Conservation (phyloP, 2,797 vertebrate species). For the Intellagama lesueurii region DNA sequence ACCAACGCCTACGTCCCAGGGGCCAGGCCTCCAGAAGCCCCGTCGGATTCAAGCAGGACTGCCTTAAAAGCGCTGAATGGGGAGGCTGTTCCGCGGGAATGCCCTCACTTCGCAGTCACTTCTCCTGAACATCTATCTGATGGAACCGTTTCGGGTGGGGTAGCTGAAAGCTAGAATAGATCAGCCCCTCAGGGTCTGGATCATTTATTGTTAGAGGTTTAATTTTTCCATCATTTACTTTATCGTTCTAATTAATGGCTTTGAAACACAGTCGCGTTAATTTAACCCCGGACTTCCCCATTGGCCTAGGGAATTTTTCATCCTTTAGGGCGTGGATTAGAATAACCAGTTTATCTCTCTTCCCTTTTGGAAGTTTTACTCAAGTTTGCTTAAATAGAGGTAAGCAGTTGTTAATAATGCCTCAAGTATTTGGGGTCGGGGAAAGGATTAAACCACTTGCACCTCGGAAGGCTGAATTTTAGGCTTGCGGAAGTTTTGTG, state of each 20-base stretch:
- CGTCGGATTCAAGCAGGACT: slow-evolving; percentile 75
- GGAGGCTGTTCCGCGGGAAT: slow-evolving; percentile 56
- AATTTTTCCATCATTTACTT: slow-evolving; percentile 70
- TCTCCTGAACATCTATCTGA: slow-evolving; percentile 72
- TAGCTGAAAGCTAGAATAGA: slow-evolving; percentile 72
- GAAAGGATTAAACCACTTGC: too few species aligned
- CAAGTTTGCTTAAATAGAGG: neutral
- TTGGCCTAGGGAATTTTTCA: slow-evolving; percentile 18
- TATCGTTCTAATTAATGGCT: slow-evolving; percentile 71
- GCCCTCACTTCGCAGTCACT: slow-evolving; percentile 70
- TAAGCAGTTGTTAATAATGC: too few species aligned
- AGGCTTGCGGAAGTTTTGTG: slow-evolving; percentile 1
- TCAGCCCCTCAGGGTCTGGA: slow-evolving; percentile 57
- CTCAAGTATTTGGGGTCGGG: too few species aligned
- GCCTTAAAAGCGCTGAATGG: slow-evolving; percentile 61
- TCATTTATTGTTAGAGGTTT: slow-evolving; percentile 70
- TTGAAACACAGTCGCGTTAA: slow-evolving; percentile 34
- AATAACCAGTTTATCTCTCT: neutral
- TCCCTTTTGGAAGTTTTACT: neutral
- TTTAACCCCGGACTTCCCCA: slow-evolving; percentile 41
- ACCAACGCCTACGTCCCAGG: slow-evolving; percentile 42
- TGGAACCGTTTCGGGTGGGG: slow-evolving; percentile 45
- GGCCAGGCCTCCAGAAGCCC: slow-evolving; percentile 55
- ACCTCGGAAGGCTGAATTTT: neutral
- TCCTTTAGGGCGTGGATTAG: neutral